A percentile compares a stretch with the other conserved stretches of the same genome.
phyloP scores from a whole-genome alignment of 2,797 vertebrate genomes.

The Mormyrus hasselquistii region DNA sequence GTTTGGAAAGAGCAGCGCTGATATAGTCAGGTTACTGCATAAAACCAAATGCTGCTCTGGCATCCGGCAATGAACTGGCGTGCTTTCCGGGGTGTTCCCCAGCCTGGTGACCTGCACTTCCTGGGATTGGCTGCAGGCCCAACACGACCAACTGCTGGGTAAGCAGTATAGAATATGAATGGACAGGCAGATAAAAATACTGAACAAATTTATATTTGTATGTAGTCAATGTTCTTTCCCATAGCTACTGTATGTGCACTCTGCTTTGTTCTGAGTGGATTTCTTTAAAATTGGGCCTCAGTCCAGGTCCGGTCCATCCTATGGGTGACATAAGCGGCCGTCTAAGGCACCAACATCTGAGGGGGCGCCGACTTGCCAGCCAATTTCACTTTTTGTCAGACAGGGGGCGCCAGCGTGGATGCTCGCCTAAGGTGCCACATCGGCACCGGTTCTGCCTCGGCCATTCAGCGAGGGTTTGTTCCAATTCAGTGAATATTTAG shows the following conservation, averaged over 20 bases:
- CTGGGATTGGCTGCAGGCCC: neutral
- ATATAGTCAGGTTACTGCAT: neutral
- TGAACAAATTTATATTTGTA: neutral
- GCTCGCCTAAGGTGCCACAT: neutral
- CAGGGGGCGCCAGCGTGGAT: neutral
- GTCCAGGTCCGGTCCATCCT: neutral
- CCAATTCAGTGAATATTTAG: neutral
- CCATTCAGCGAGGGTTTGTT: neutral
- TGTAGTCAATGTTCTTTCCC: neutral
- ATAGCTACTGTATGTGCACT: neutral
- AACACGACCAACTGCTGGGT: neutral
- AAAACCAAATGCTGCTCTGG: neutral
- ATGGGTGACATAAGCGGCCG: neutral
- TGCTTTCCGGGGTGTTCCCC: neutral
- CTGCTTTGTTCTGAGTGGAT: neutral
- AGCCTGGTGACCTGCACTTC: neutral
- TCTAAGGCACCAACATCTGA: neutral
- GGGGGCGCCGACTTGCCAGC: neutral
- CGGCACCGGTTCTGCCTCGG: neutral
- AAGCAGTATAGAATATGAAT: neutral
- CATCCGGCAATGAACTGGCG: neutral
- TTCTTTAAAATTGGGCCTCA: neutral
- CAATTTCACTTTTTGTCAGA: neutral
- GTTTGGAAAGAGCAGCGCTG: neutral
- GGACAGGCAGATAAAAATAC: neutral